These are phyloP conservation scores for Cheilosia scutellata DNA, from an alignment of 2,888 invertebrate species.

Conservation along the genomic window DNA sequence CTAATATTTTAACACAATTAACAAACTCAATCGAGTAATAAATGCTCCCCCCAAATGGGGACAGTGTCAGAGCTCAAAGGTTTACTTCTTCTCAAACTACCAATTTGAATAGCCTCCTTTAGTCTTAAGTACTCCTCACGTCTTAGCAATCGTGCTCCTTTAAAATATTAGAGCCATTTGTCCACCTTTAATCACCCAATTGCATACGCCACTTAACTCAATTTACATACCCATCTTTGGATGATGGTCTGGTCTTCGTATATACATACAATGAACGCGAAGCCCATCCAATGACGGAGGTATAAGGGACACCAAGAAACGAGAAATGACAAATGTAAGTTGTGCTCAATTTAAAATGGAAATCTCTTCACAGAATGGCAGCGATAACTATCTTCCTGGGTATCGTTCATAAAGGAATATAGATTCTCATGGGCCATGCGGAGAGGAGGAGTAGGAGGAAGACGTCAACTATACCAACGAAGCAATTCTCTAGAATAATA, in stretches of 20 bases:
- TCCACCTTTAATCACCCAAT: constrained; percentile 75
- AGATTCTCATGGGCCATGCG: constrained; percentile 37
- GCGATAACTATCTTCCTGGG: constrained; percentile 70
- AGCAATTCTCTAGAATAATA: constrained; percentile 62
- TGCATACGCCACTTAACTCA: constrained; percentile 72
- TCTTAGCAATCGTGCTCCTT: constrained; percentile 30
- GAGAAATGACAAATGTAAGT: constrained; percentile 73
- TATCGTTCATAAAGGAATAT: constrained; percentile 72
- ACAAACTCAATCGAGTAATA: not conserved
- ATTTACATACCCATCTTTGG: constrained; percentile 70
- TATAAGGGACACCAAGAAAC: not conserved
- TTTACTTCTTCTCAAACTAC: not conserved
- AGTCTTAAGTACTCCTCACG: not conserved
- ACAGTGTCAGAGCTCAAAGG: not conserved
- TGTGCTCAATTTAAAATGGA: constrained; percentile 75
- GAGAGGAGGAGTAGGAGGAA: not conserved
- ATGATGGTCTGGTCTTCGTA: constrained; percentile 22
- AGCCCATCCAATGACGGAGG: not conserved
- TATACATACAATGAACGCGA: not conserved
- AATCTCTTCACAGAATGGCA: constrained; percentile 71
- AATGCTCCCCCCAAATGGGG: not conserved
- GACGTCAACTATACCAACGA: not conserved
- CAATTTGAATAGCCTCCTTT: not conserved
- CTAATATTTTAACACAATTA: not conserved
- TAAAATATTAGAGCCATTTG: constrained; percentile 71